These are phyloP conservation scores for Caiman crocodilus DNA, from an alignment of 2,797 vertebrate genomes.

Conservation along the genomic window DNA sequence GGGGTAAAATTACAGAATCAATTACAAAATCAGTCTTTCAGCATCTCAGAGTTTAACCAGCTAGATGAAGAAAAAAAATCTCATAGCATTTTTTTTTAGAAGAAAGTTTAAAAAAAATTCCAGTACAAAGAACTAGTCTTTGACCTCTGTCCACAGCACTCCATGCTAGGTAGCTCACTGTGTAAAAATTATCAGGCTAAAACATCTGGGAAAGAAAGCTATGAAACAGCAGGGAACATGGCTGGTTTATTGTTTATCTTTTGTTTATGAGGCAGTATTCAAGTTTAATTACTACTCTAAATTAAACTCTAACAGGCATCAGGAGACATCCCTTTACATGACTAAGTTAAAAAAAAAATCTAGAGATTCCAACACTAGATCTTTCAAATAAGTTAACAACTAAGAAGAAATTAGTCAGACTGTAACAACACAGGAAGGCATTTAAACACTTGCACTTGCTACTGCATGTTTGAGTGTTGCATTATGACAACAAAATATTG, in stretches of 20 bases:
- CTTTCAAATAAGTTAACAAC: constrained; percentile 80
- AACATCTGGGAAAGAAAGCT: constrained; percentile 96
- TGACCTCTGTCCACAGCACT: constrained; percentile 83
- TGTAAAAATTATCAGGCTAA: constrained; percentile 95
- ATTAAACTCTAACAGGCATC: constrained; percentile 99
- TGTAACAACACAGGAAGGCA: constrained; percentile 74
- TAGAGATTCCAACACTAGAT: constrained; percentile 75
- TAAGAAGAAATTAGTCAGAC: constrained; percentile 78
- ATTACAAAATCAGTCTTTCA: constrained; percentile 21
- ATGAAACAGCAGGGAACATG: constrained; percentile 97
- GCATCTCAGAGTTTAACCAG: constrained; percentile 36
- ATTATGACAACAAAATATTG: constrained; percentile 77
- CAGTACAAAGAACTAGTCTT: constrained; percentile 62
- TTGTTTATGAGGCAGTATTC: constrained; percentile 99
- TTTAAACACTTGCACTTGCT: constrained; percentile 67
- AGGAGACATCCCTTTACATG: constrained; percentile 90
- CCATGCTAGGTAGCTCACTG: constrained; percentile 86
- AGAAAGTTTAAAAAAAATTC: constrained; percentile 41
- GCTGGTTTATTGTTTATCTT: constrained; percentile 99
- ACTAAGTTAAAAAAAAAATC: constrained; percentile 77
- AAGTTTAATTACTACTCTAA: constrained; percentile 99
- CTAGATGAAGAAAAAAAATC: background rate
- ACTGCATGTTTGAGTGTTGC: constrained; percentile 56
- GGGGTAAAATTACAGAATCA: constrained; percentile 42
- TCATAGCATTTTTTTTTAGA: constrained; percentile 15